Evolutionary conservation across 2,888 invertebrate genomes (phyloP), one percentile per base, ranked within the genome.

Genomic region (Epirrita christyi): DNA sequence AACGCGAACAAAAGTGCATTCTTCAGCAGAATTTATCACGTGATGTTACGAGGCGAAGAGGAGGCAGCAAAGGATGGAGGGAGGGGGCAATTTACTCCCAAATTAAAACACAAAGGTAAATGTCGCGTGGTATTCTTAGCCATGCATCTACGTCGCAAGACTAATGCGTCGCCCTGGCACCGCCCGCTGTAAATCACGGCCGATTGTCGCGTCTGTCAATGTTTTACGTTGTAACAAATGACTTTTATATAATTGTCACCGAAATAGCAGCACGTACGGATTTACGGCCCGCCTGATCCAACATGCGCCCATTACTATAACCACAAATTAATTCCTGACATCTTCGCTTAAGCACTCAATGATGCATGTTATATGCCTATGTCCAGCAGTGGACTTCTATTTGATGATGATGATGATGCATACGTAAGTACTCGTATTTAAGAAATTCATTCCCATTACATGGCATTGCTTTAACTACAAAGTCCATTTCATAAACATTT

Each of bases 61-160:
- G 46, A 53, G 42, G 38, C 71, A 63, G 54, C 27, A 15, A 57
- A 48, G 55, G 49, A 29, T n/a, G 50, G 51, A 45, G 44, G 46
- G 41, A 55, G 41, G 48, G 71, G 71, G 75, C 70, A 75, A 75
- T 78, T 73, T 76, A 81, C 69, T 71, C 68, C 72, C 73, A 68
- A 71, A 73, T 75, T 75, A 69, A 74, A 76, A 74, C 69, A 83
- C 85, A 84, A 85, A 83, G 83, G 82, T 84, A 84, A 84, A 83
- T 83, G 84, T 82, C 82, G 80, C 70, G 61, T 64, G 64, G 67
- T 81, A 82, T 81, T 74, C 77, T 76, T 80, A 79, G 81, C 68
- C 55, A 68, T 69, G 70, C 73, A 63, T 66, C 68, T 63, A 68
- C 68, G 68, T 65, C 66, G 67, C 66, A 61, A 66, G 65, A 74